Evolutionary conservation across 2,113 vertebrate species (phyloP), one percentile per base, ranked within the genome.

Genomic region (Charadrius vociferus): DNA sequence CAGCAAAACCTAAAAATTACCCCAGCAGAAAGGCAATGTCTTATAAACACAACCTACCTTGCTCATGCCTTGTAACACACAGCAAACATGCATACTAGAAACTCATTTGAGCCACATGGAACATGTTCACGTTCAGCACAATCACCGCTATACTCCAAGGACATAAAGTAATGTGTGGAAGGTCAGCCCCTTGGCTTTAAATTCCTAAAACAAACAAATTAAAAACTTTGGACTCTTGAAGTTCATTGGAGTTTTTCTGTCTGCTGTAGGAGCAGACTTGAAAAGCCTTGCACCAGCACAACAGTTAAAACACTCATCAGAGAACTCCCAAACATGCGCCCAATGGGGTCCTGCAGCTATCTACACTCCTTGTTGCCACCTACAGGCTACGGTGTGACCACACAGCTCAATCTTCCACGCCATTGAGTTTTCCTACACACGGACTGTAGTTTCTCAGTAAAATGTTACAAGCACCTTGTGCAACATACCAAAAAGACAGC

Each of bases 391-490:
- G 9, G 9, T 36, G 59, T 21, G 37, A 80, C 45, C 15, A 37
- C 9, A 62, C 24, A 56, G 50, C 19, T 68, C 65, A 3, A 0
- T 10, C 24, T 4, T 75, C n/a, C 36, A 34, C 0, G 47, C 5
- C 6, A 32, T 1, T 5, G 16, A 2, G 8, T 23, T 32, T 22
- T 52, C 41, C 37, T 5, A 41, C 50, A 36, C 12, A 10, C 8
- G 58, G 27, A 9, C 14, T 12, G 10, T 10, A 65, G 4, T 3
- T 34, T 1, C 41, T 39, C 61, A 43, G 32, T 1, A 34, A 61
- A 68, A 41, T 8, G 16, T 29, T 56, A 70, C 37, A 70, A 89
- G 34, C 15, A 23, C 12, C 15, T 56, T 11, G 41, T 19, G 24
- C 24, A 87, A 61, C 26, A 6, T 0, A 52, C 13, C 49, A 86